Evolutionary conservation across 2,888 invertebrate genomes (phyloP).

Genomic region (Amblyjoppa proteus): DNA sequence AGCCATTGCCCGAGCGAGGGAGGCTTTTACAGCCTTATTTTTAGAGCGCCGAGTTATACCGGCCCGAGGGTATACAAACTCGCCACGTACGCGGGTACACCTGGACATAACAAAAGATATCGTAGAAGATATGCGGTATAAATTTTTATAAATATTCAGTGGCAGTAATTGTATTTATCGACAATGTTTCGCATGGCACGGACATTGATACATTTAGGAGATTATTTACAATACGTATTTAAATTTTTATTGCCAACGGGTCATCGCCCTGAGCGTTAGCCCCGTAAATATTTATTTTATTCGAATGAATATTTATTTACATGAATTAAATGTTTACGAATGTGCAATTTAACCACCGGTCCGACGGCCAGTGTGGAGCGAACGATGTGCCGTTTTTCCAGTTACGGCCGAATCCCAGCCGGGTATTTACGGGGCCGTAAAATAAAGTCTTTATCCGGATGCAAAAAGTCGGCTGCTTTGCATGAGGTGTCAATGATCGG

Average conservation of each 20-base stretch:
- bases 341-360: not conserved
- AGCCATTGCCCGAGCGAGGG: constrained; percentile 66
- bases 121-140: constrained; percentile 6
- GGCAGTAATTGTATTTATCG: too few species aligned
- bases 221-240: too few species aligned
- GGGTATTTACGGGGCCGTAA: not conserved
- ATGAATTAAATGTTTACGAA: not conserved
- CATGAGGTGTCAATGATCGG: constrained; percentile 1
- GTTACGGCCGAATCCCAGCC: not conserved
- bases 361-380: too few species aligned
- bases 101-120: constrained; percentile 36
- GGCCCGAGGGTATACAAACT: constrained; percentile 43
- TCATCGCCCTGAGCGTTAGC: too few species aligned
- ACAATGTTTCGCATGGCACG: too few species aligned
- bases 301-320: too few species aligned
- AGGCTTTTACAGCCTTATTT: constrained; percentile 76
- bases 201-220: too few species aligned
- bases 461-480: not conserved
- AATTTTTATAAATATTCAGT: not conserved
- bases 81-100: constrained; percentile 10
- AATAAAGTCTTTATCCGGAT: too few species aligned
- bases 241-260: too few species aligned
- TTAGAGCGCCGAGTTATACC: constrained; percentile 72
- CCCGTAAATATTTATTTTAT: too few species aligned
- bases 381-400: too few species aligned